Conservation (phyloP, 2,797 vertebrate genomes). For the Rhynchonycteris naso region DNA sequence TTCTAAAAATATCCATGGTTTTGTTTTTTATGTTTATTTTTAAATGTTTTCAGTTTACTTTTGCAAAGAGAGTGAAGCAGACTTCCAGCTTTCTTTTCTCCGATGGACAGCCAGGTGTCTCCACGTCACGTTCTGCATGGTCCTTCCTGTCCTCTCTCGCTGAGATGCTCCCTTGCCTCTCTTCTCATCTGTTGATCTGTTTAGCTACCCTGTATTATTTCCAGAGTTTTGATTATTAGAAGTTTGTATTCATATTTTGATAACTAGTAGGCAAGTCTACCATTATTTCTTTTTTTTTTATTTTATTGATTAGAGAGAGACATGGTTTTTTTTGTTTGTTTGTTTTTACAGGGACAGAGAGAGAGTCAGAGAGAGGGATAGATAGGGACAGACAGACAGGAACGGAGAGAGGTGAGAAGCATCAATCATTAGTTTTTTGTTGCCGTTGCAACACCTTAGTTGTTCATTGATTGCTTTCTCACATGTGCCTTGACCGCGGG, state of each 20-base stretch:
- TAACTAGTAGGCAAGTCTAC: background rate
- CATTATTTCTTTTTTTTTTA: background rate
- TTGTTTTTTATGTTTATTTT: conserved; percentile 10
- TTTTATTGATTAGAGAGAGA: too few relatives aligned
- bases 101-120: background rate
- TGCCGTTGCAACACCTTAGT: too few relatives aligned
- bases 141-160: background rate
- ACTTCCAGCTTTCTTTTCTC: background rate
- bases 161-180: background rate
- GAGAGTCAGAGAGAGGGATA: too few relatives aligned
- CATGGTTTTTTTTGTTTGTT: too few relatives aligned
- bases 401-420: too few relatives aligned
- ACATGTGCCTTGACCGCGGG: too few relatives aligned
- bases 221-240: conserved; percentile 18
- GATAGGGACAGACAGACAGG: too few relatives aligned
- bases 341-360: too few relatives aligned
- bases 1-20: background rate
- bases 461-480: too few relatives aligned
- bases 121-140: background rate
- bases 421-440: too few relatives aligned
- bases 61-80: background rate
- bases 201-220: background rate
- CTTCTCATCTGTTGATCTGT: background rate
- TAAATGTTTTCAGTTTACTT: conserved; percentile 9
- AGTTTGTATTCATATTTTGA: conserved; percentile 38